Evolutionary conservation across 2,797 vertebrate genomes (phyloP).

Genomic region (Nannoperca obscura): DNA sequence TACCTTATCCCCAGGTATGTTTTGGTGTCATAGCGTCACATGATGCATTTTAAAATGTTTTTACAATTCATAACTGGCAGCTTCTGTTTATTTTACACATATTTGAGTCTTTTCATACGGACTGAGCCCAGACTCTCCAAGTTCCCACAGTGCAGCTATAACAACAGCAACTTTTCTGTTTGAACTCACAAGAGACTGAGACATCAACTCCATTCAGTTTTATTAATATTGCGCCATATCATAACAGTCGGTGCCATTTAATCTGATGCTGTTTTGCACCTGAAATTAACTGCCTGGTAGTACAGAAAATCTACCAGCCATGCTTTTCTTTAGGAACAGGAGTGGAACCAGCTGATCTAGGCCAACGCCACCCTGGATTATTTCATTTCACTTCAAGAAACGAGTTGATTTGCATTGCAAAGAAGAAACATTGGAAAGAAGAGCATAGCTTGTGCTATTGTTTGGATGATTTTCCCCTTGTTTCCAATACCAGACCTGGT

Average conservation of each 20-base stretch:
- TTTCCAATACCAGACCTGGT: constrained; percentile 39
- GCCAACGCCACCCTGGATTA: constrained; percentile 23
- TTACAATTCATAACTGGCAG: too few species aligned
- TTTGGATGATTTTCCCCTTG: constrained; percentile 32
- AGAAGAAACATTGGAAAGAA: constrained; percentile 38
- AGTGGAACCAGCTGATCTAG: constrained; percentile 28
- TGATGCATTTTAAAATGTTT: too few species aligned
- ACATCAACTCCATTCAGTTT: neutral
- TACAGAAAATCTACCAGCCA: neutral
- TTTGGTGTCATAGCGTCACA: too few species aligned
- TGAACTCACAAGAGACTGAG: constrained; percentile 23
- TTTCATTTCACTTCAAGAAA: constrained; percentile 32
- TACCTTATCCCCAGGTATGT: too few species aligned
- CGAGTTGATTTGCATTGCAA: constrained; percentile 46
- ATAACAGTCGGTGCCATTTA: neutral
- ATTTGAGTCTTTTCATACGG: too few species aligned
- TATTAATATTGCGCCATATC: too few species aligned
- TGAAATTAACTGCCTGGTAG: constrained; percentile 4
- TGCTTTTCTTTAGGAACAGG: neutral
- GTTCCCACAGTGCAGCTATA: constrained; percentile 43
- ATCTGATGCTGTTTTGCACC: neutral
- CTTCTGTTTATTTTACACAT: too few species aligned
- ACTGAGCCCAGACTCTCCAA: too few species aligned
- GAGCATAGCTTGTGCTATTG: constrained; percentile 13
- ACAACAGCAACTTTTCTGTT: constrained; percentile 13